Evolutionary conservation across 2,797 vertebrate species (phyloP), one percentile per base, ranked within the genome.

Genomic region (Aplochiton taeniatus): DNA sequence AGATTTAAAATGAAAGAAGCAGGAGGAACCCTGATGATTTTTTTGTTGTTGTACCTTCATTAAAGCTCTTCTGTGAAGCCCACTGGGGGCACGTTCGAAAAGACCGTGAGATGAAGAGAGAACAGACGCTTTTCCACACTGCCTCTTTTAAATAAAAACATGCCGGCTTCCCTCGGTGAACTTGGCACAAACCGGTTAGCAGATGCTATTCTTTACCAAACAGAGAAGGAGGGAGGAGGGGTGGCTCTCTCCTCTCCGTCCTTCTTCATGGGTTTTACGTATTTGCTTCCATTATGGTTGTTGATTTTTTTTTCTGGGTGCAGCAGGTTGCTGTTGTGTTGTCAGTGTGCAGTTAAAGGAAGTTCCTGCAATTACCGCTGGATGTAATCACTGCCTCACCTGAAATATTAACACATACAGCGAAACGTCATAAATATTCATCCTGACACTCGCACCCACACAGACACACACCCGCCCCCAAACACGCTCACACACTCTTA

Each of bases 391-490:
- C 72, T 74, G 67, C 76, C 81, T 78, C 69, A 79, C 62, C 73
- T 85, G 44, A 87, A 90, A 89, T 89, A 92, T 92, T 89, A 85
- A 91, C 88, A 81, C 50, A 72, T 58, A 59, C 74, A 74, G 73
- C 77, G 73, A 83, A 78, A 77, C 69, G 61, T 76, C 80, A 88
- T 92, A 80, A 90, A 90, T 91, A 89, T 89, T 88, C 77, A 88
- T 86, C 61, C 68, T 65, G 62, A 61, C 63, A 55, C 43, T 7
- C 17, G 46, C 51, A 17, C 65, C 64, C 44, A 66, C 59, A 18
- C 59, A 64, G 63, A 69, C 7, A 18, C 19, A 19, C 20, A 11
- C 44, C 16, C 43, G 20, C 45, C 11, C 46, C 13, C 52, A 45
- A 16, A 53, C 57, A 58, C 46, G 17, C 42, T 45, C 51, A 57